These are phyloP conservation scores for Falcunculus frontatus DNA, from an alignment of 2,113 vertebrate species.

Conservation along the genomic window DNA sequence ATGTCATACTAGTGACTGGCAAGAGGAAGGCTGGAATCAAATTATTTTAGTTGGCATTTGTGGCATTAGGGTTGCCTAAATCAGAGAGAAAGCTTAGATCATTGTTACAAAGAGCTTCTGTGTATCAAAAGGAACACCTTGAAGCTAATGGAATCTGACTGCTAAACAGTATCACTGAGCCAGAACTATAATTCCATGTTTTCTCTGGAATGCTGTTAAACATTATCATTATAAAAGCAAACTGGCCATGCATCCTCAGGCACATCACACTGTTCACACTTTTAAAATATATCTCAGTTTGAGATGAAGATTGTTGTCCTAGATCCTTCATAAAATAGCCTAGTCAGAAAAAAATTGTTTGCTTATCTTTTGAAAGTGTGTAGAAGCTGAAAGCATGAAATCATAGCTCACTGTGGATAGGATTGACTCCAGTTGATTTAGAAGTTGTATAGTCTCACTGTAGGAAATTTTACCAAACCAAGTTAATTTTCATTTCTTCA, in stretches of 20 bases:
- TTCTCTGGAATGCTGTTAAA: background rate
- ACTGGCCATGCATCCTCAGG: constrained; percentile 19
- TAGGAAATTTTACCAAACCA: background rate
- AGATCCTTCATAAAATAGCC: background rate
- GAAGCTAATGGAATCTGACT: constrained; percentile 48
- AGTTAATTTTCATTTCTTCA: background rate
- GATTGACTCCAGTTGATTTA: background rate
- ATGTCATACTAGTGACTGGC: background rate
- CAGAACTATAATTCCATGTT: constrained; percentile 40
- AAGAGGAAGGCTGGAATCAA: background rate
- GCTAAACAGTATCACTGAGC: constrained; percentile 14
- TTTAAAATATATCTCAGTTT: constrained; percentile 6
- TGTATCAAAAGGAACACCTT: constrained; percentile 24
- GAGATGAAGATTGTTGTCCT: constrained; percentile 20
- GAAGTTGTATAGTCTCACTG: background rate
- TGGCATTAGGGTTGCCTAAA: background rate
- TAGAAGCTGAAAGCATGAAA: background rate
- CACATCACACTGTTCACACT: background rate
- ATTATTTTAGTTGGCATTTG: constrained; percentile 4
- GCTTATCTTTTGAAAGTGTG: background rate
- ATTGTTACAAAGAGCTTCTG: constrained; percentile 13
- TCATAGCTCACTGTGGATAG: background rate
- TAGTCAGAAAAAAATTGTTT: background rate
- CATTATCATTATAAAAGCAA: constrained; percentile 32
- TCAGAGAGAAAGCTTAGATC: background rate